Conservation (phyloP, 2,888 invertebrate genomes). For the Fragum sueziense region DNA sequence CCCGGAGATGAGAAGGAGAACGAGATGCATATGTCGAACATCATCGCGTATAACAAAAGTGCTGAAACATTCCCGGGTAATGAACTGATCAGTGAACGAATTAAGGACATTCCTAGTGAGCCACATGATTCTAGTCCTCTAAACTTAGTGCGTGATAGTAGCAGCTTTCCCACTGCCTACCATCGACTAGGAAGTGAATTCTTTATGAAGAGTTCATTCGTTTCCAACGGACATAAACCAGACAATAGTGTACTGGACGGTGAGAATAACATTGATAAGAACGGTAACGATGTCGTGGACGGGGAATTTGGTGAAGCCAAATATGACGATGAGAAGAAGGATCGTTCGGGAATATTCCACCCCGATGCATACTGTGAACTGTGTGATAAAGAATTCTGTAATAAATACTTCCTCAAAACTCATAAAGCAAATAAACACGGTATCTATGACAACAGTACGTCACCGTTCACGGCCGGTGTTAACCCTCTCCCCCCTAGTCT, state of each 20-base stretch:
- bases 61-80: slow-evolving; percentile 58
- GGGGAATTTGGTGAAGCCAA: slow-evolving; percentile 54
- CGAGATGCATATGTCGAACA: slow-evolving; percentile 63
- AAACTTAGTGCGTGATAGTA: slow-evolving; percentile 49
- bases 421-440: slow-evolving; percentile 99
- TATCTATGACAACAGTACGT: slow-evolving; percentile 84
- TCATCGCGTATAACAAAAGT: slow-evolving; percentile 51
- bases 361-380: slow-evolving; percentile 98
- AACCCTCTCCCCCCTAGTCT: slow-evolving; percentile 66
- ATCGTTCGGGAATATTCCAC: slow-evolving; percentile 89
- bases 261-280: slow-evolving; percentile 59
- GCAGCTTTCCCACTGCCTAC: slow-evolving; percentile 82
- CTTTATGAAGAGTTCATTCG: slow-evolving; percentile 68
- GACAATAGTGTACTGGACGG: slow-evolving; percentile 57
- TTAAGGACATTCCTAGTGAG: slow-evolving; percentile 18
- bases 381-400: slow-evolving; percentile 99
- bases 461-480: slow-evolving; percentile 67
- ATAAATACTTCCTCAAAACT: slow-evolving; percentile 98
- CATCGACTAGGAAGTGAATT: slow-evolving; percentile 94
- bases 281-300: slow-evolving; percentile 58
- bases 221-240: slow-evolving; percentile 68
- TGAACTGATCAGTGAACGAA: slow-evolving; percentile 48
- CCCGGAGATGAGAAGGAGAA: slow-evolving; percentile 64
- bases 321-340: slow-evolving; percentile 54
- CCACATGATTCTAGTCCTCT: slow-evolving; percentile 40